Base-by-base conservation (phyloP, 2,113 vertebrate species). In the Paradoxurus hermaphroditus region DNA sequence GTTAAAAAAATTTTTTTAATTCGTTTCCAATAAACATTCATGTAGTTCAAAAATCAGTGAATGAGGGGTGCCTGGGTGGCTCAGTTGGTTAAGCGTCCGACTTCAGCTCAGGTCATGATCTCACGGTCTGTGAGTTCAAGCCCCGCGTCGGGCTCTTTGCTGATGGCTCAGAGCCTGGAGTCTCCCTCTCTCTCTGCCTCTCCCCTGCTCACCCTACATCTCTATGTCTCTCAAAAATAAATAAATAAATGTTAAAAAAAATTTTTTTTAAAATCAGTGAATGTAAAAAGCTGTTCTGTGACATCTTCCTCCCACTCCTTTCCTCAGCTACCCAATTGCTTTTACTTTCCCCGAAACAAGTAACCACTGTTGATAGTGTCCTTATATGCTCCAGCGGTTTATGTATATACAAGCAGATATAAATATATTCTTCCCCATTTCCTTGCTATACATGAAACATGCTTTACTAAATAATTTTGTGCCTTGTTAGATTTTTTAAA, bases 1-100 rank as follows among this genome's bases (percentile, higher is more conserved):
- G 51, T 53, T 53, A 53, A 53, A 53, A n/a, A n/a, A n/a, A n/a
- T n/a, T 53, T 53, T 53, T 53, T 53, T 16, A 18, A 53, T 53
- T 53, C 27, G 10, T 85, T 94, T 92, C 84, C 82, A 95, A 65
- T 93, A 83, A 92, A 59, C 70, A 79, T 44, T 70, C 41, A n/a
- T 51, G 41, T 65, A 92, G 51, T 92, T 93, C 11, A 92, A 75
- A 92, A 65, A 86, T 67, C 19, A 79, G 25, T 86, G 68, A 72
- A 18, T 84, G 31, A n/a, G n/a, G n/a, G n/a, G n/a, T n/a, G n/a
- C n/a, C n/a, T n/a, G n/a, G n/a, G n/a, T n/a, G n/a, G n/a, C n/a
- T n/a, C n/a, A n/a, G n/a, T n/a, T n/a, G n/a, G n/a, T n/a, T n/a
- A n/a, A n/a, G n/a, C n/a, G n/a, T n/a, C n/a, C n/a, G n/a, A n/a